Evolutionary conservation across 2,113 vertebrate species (phyloP).

Genomic region (Tapirus terrestris): DNA sequence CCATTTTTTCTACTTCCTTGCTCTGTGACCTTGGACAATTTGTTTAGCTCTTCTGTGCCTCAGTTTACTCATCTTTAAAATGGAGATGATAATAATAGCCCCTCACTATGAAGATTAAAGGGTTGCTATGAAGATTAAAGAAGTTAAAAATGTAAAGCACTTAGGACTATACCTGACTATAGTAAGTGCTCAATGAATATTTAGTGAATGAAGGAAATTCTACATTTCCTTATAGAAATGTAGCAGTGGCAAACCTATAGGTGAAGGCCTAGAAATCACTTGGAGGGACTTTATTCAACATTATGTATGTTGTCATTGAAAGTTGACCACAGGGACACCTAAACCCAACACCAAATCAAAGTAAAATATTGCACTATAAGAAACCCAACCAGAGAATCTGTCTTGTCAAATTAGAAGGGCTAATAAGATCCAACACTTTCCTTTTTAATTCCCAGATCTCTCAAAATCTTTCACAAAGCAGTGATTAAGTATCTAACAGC

Average conservation of each 20-base stretch:
- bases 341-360: neutral
- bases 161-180: neutral
- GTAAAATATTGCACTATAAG: neutral
- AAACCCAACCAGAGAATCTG: neutral
- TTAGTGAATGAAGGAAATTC: neutral
- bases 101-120: neutral
- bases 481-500: neutral
- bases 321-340: neutral
- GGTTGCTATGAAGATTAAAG: neutral
- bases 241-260: neutral
- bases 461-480: conserved; percentile 7
- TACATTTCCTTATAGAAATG: too few species aligned
- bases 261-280: neutral
- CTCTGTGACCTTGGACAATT: neutral
- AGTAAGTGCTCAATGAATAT: neutral
- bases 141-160: neutral
- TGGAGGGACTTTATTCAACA: neutral
- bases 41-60: neutral
- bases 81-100: neutral
- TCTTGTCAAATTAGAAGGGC: neutral
- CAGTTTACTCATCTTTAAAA: conserved; percentile 1
- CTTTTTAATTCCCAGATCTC: conserved; percentile 11
- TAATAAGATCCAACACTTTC: neutral
- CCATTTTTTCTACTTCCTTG: neutral
- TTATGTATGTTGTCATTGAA: neutral